Percentiles rank a stretch among this genome's conserved stretches.
Conservation (phyloP, 2,888 invertebrate species). For the Phortica magna region DNA sequence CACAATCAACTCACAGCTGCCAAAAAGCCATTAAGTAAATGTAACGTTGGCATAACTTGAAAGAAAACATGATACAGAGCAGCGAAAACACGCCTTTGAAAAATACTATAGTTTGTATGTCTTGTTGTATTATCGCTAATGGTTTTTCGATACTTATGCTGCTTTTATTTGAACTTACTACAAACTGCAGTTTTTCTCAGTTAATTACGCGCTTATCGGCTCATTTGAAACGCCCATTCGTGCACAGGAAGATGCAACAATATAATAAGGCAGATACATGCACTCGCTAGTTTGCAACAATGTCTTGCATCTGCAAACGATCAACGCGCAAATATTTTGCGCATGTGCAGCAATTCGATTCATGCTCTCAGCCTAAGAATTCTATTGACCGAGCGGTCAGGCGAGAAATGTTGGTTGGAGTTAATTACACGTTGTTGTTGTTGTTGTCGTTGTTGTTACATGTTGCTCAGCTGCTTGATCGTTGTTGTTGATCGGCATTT, state of each 20-base stretch:
- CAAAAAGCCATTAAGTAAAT: no score
- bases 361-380: no score
- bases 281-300: neutral
- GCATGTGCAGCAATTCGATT: no score
- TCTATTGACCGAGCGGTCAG: neutral
- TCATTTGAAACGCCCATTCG: slow-evolving; percentile 44
- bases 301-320: neutral
- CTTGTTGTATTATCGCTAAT: slow-evolving; percentile 1
- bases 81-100: no score
- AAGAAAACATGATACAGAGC: no score
- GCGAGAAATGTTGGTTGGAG: neutral
- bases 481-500: no score
- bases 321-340: no score
- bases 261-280: neutral
- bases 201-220: slow-evolving; percentile 71
- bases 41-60: no score
- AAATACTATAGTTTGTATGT: no score
- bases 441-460: slow-evolving; percentile 45
- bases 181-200: slow-evolving; percentile 26
- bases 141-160: neutral
- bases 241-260: neutral
- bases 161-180: no score
- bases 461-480: neutral
- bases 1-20: no score
- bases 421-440: slow-evolving; percentile 42